phyloP scores from a whole-genome alignment of 2,888 invertebrate genomes.

The Dolomedes plantarius region DNA sequence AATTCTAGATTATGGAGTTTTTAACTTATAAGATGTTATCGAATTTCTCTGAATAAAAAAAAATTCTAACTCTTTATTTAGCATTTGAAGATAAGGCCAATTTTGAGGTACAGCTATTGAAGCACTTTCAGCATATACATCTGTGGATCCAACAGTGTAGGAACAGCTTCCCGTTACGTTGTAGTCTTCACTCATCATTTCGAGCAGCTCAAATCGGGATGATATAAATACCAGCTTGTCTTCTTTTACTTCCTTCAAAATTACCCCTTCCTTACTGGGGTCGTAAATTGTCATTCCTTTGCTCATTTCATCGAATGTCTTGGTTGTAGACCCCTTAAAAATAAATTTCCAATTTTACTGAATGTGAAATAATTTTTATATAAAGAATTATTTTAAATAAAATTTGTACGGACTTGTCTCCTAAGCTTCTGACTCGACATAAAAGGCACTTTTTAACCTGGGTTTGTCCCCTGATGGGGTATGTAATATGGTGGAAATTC shows the following conservation, averaged over 20 bases:
- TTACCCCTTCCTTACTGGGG: slow-evolving; percentile 8
- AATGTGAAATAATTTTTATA: too few relatives aligned
- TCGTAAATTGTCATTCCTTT: slow-evolving; percentile 39
- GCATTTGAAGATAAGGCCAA: slow-evolving; percentile 85
- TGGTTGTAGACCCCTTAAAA: slow-evolving; percentile 36
- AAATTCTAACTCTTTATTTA: slow-evolving; percentile 86
- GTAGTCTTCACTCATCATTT: slow-evolving; percentile 51
- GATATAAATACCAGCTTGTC: slow-evolving; percentile 59
- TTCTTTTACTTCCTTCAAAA: slow-evolving; percentile 53
- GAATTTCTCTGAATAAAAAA: too few relatives aligned
- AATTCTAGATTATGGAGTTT: too few relatives aligned
- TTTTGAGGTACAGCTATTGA: slow-evolving; percentile 85
- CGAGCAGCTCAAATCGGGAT: slow-evolving; percentile 43
- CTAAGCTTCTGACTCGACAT: too few relatives aligned
- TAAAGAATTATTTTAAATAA: too few relatives aligned
- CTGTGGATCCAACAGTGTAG: slow-evolving; percentile 80
- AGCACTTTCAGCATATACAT: slow-evolving; percentile 87
- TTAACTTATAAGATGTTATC: too few relatives aligned
- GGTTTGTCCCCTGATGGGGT: too few relatives aligned
- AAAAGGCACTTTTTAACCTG: too few relatives aligned
- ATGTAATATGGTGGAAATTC: too few relatives aligned
- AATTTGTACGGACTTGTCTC: too few relatives aligned
- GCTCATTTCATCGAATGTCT: slow-evolving; percentile 30
- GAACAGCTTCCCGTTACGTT: slow-evolving; percentile 39
- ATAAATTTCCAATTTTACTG: too few relatives aligned